Conservation (phyloP, 2,113 vertebrate genomes). For the Naja naja region DNA sequence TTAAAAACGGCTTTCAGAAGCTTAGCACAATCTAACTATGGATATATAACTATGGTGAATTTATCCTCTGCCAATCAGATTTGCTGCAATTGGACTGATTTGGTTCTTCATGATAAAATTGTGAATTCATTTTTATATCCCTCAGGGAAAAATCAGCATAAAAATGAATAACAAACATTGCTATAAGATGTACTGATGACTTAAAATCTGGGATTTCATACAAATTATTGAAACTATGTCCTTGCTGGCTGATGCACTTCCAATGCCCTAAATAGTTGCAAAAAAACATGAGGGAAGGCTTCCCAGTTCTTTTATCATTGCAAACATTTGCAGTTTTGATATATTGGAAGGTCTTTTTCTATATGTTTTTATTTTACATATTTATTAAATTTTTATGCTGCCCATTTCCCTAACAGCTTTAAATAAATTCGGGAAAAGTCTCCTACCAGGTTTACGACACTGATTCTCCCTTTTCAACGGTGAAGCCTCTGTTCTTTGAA, state of each 20-base stretch:
- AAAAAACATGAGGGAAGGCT: background rate
- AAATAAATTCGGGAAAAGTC: background rate
- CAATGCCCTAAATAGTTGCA: slow-evolving; percentile 5
- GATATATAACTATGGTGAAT: background rate
- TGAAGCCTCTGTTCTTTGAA: background rate
- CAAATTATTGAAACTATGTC: background rate
- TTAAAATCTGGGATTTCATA: background rate
- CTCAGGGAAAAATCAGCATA: fast-evolving
- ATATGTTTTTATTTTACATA: background rate
- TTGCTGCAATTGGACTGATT: background rate
- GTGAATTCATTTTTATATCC: background rate
- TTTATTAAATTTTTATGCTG: background rate
- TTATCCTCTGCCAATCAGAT: background rate
- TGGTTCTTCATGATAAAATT: background rate
- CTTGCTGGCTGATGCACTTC: background rate
- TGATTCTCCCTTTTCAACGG: background rate
- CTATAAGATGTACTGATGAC: background rate
- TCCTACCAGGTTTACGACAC: background rate
- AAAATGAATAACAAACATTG: background rate
- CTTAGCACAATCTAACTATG: background rate
- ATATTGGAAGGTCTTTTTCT: background rate
- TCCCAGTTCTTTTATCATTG: background rate
- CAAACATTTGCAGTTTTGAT: background rate
- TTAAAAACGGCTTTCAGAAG: background rate
- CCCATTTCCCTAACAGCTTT: background rate